These are phyloP conservation scores for Terrapene triunguis DNA, from an alignment of 2,113 vertebrate genomes.

Conservation along the genomic window DNA sequence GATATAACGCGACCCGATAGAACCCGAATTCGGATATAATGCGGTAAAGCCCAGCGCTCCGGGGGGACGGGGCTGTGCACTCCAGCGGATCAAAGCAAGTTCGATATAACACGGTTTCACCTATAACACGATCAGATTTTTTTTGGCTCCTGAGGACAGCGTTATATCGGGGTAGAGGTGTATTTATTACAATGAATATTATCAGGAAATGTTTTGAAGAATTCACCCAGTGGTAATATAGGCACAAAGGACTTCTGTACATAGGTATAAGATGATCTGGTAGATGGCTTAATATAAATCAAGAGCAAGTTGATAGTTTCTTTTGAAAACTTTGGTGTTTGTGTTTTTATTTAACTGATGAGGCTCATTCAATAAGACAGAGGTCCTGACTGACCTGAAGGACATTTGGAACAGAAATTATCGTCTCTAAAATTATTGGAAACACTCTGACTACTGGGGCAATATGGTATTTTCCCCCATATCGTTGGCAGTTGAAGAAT, in stretches of 20 bases:
- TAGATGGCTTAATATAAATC: neutral
- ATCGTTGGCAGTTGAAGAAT: neutral
- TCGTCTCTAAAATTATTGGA: neutral
- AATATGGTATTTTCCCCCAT: neutral
- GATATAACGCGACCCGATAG: no score
- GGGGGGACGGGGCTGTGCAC: no score
- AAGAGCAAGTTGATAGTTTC: neutral
- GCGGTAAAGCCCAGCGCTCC: no score
- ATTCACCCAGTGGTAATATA: neutral
- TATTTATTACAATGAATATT: neutral
- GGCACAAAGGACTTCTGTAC: neutral
- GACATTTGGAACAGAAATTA: conserved; percentile 7
- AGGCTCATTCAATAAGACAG: accelerated
- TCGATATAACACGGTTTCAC: no score
- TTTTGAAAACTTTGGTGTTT: neutral
- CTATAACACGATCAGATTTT: no score
- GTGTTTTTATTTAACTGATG: neutral
- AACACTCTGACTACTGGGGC: conserved; percentile 5
- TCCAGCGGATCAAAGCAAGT: no score
- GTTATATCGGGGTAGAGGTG: no score
- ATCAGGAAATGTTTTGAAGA: neutral
- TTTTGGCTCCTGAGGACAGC: no score
- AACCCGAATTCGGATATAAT: no score
- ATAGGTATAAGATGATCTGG: neutral
- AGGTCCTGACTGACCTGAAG: conserved; percentile 30